Conservation (phyloP, 1,140 invertebrate genomes). For the Muscidifurax raptorellus region DNA sequence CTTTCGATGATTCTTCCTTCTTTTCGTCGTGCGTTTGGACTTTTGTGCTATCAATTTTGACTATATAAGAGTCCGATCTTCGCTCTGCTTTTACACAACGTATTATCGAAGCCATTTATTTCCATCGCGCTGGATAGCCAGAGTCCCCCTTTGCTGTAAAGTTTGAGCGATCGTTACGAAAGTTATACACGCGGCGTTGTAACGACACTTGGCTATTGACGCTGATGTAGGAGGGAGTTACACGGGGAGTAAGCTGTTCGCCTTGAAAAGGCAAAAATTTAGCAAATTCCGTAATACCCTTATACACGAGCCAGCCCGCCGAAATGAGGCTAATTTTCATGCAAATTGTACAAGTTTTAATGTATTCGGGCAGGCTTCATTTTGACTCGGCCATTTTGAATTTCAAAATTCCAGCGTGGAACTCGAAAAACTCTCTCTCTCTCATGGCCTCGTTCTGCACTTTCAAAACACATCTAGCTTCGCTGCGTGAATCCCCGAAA, state of each 20-base stretch:
- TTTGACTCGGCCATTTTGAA: conserved; percentile 8
- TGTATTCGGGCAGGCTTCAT: conserved; percentile 1
- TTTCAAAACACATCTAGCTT: too few species aligned
- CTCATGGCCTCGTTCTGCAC: too few species aligned
- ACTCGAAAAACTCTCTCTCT: too few species aligned
- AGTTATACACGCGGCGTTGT: not conserved
- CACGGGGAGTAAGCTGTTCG: not conserved
- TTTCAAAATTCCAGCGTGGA: not conserved
- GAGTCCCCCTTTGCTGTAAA: not conserved
- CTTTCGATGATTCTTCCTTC: not conserved
- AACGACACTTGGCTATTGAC: not conserved
- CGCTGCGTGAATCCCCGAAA: too few species aligned
- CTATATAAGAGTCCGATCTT: too few species aligned
- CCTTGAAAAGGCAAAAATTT: not conserved
- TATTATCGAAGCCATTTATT: not conserved
- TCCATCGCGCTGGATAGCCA: not conserved
- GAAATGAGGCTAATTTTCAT: not conserved
- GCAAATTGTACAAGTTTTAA: conserved; percentile 24
- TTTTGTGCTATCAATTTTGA: too few species aligned
- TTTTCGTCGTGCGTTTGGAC: not conserved
- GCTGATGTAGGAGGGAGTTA: not conserved
- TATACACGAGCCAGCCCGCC: too few species aligned
- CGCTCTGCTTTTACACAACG: too few species aligned
- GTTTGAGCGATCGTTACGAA: not conserved
- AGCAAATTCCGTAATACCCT: not conserved